Evolutionary conservation across 2,888 invertebrate species (phyloP).

Genomic region (Sarcophaga caerulescens): DNA sequence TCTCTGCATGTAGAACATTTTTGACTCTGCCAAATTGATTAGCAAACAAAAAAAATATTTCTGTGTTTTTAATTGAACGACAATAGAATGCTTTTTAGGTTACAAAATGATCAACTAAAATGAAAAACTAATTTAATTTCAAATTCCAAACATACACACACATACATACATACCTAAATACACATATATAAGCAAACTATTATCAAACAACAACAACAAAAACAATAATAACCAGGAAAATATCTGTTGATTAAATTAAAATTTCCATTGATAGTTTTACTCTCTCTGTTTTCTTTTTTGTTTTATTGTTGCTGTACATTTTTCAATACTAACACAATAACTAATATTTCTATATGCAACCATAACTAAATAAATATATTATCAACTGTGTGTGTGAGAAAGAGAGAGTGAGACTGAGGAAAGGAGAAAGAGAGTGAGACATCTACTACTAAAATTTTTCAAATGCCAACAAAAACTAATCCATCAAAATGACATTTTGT

Average conservation of each 20-base stretch:
- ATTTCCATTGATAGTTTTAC: not conserved
- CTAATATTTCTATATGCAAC: slow-evolving; percentile 17
- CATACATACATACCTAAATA: no score
- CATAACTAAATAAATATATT: slow-evolving; percentile 55
- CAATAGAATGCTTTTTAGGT: slow-evolving; percentile 35
- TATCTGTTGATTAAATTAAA: slow-evolving; percentile 57
- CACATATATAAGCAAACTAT: no score
- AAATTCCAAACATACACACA: slow-evolving; percentile 17
- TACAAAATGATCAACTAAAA: slow-evolving; percentile 31
- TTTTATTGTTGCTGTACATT: slow-evolving; percentile 12
- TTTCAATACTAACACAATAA: not conserved
- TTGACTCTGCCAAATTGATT: no score
- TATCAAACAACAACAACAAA: no score
- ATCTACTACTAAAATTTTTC: slow-evolving; percentile 56
- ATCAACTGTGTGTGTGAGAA: slow-evolving; percentile 33
- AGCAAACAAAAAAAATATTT: no score
- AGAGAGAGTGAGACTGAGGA: not conserved
- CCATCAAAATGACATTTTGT: slow-evolving; percentile 67
- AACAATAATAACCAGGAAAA: no score
- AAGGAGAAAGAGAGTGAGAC: slow-evolving; percentile 6
- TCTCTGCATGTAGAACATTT: no score
- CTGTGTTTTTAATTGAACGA: slow-evolving; percentile 8
- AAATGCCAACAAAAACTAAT: slow-evolving; percentile 66
- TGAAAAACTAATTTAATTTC: slow-evolving; percentile 57
- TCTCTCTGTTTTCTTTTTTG: not conserved